These are phyloP conservation scores for Abrostola triplasia DNA, from an alignment of 2,888 invertebrate species.

Conservation along the genomic window DNA sequence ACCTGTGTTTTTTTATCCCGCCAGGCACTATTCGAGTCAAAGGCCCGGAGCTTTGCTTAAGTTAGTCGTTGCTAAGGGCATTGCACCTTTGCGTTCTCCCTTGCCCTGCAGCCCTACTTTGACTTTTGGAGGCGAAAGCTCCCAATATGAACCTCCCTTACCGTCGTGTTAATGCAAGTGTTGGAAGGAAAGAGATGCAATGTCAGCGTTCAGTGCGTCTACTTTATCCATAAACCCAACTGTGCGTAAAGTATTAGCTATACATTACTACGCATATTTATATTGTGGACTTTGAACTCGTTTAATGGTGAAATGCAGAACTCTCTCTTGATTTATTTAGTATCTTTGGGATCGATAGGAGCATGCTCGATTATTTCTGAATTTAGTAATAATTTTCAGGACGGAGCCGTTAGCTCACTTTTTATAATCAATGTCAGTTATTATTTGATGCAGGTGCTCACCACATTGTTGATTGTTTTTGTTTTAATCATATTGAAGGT, in stretches of 20 bases:
- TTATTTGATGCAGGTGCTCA: too few relatives aligned
- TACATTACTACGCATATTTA: slow-evolving; percentile 77
- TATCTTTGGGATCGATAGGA: slow-evolving; percentile 75
- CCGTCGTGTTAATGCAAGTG: slow-evolving; percentile 68
- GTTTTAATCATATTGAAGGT: too few relatives aligned
- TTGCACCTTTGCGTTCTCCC: slow-evolving; percentile 86
- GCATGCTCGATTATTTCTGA: slow-evolving; percentile 58
- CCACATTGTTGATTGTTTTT: too few relatives aligned
- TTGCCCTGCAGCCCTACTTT: slow-evolving; percentile 88
- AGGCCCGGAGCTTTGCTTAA: slow-evolving; percentile 80
- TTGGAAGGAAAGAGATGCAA: slow-evolving; percentile 84
- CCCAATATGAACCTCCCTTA: slow-evolving; percentile 74
- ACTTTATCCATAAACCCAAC: slow-evolving; percentile 78
- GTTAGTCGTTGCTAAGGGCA: slow-evolving; percentile 84
- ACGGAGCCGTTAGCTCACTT: slow-evolving; percentile 56
- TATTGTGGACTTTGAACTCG: slow-evolving; percentile 86
- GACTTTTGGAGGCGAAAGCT: slow-evolving; percentile 77
- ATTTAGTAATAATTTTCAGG: slow-evolving; percentile 57
- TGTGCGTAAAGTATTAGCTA: slow-evolving; percentile 77
- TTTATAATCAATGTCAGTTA: neutral
- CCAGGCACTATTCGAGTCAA: slow-evolving; percentile 78
- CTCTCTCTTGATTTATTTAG: slow-evolving; percentile 68
- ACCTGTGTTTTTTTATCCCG: slow-evolving; percentile 86
- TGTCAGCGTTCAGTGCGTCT: slow-evolving; percentile 72
- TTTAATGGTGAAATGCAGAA: slow-evolving; percentile 79